Percentiles rank a stretch among this genome's conserved stretches.
These are phyloP conservation scores for Helicoverpa zea DNA, from an alignment of 1,140 invertebrate species.

Conservation along the genomic window DNA sequence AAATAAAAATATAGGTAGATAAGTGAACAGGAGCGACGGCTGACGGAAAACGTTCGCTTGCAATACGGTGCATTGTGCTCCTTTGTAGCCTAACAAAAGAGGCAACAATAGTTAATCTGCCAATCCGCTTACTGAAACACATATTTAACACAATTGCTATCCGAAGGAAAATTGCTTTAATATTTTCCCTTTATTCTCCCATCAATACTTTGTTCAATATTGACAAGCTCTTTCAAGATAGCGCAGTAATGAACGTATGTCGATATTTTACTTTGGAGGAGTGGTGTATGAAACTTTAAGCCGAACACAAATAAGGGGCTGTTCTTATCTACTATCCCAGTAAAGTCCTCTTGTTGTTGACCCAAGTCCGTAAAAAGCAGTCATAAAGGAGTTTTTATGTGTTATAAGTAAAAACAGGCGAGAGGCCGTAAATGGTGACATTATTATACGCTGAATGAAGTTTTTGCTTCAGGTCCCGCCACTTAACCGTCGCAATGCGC, in stretches of 20 bases:
- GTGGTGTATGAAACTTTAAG: background rate
- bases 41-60: background rate
- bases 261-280: background rate
- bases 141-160: background rate
- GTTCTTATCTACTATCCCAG: slow-evolving; percentile 22
- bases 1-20: background rate
- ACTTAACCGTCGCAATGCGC: slow-evolving; percentile 37
- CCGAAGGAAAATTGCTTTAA: background rate
- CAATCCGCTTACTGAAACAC: slow-evolving; percentile 1
- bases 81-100: background rate
- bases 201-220: background rate
- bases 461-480: background rate
- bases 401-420: slow-evolving; percentile 22
- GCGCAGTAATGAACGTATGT: background rate
- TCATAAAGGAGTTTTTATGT: slow-evolving; percentile 25
- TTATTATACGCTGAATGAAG: slow-evolving; percentile 18
- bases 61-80: background rate
- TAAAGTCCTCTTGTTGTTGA: slow-evolving; percentile 32
- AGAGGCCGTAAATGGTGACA: slow-evolving; percentile 4
- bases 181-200: background rate
- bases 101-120: slow-evolving; percentile 1
- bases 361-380: slow-evolving; percentile 29
- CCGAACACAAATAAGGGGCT: slow-evolving; percentile 36
- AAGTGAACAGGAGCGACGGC: background rate
- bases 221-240: background rate